Base-by-base conservation (phyloP, 2,888 invertebrate species). In the Liodrosophila aerea region DNA sequence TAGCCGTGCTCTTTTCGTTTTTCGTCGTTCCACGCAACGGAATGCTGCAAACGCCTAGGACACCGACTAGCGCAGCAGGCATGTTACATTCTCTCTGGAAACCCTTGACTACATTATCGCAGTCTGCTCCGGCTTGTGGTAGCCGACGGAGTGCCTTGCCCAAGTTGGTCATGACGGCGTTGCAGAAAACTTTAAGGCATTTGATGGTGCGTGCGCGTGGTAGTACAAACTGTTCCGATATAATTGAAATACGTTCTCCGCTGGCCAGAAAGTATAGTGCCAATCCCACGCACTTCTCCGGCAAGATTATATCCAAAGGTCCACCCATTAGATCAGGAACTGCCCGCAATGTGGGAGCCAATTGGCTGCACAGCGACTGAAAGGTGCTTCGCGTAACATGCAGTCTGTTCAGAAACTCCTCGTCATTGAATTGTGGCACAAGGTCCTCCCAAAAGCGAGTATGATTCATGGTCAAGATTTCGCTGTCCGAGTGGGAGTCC, bases 191-290 rank as follows among this genome's bases (percentile, higher is more conserved):
- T 40, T 87, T 86, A 3, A 89, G 66, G 31, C 86, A 87, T 40
- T 87, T 85, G 2, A 87, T 83, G 1, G 88, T 87, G 7, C 80
- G 80, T 0, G 76, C 66, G 2, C 85, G 74, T 0, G 88, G 82
- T 3, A 89, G 69, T 2, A 81, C 75, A 54, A 89, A 89, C 12
- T 84, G 65, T 16, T 78, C 70, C 0, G 87, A 83, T 2, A 89
- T 86, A 0, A 85, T 54, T 1, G 82, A 78, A 30, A 88, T 87
- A 7, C 85, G 85, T 5, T 80, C 77, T 0, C 90, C 88, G 5
- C 84, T 86, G 9, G 90, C 87, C 54, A 90, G 53, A 30, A 88
- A 85, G 51, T 85, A 87, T 1, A 89, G 58, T 0, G 87, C 85
- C 34, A 89, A 60, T 0, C 88, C 89, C 0, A 89, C 77, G 50